Percentiles rank a stretch among this genome's conserved stretches.
These are phyloP conservation scores for Ophthalmolycus amberensis DNA, from an alignment of 2,113 vertebrate genomes.

Conservation along the genomic window DNA sequence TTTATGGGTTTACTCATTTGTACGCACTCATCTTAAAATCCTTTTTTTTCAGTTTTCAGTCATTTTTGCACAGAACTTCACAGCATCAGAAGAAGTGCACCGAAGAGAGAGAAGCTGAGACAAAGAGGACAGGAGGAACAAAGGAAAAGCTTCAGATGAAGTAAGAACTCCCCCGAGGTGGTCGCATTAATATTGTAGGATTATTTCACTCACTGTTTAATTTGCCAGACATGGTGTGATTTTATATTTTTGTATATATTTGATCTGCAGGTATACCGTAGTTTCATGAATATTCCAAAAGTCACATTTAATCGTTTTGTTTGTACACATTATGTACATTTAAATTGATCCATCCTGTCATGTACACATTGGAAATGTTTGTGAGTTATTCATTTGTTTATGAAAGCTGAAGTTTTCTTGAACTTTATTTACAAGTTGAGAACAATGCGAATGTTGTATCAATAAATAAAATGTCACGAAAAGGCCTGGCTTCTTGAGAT, in stretches of 20 bases:
- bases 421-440: neutral
- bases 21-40: neutral
- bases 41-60: neutral
- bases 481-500: neutral
- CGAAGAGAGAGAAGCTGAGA: neutral
- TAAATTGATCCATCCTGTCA: neutral
- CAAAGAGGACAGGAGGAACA: neutral
- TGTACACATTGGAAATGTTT: neutral
- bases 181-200: neutral
- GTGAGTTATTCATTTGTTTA: neutral
- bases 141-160: neutral
- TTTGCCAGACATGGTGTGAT: neutral
- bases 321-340: neutral
- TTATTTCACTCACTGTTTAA: neutral
- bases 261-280: neutral
- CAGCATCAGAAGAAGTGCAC: neutral
- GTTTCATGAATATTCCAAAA: neutral
- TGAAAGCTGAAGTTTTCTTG: neutral
- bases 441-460: neutral
- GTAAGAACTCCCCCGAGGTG: neutral
- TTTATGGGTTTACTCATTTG: neutral
- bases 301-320: neutral
- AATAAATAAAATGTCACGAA: neutral
- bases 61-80: neutral
- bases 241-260: neutral